Conservation (phyloP, 1,140 invertebrate species). For the Drosophila kohkoa region DNA sequence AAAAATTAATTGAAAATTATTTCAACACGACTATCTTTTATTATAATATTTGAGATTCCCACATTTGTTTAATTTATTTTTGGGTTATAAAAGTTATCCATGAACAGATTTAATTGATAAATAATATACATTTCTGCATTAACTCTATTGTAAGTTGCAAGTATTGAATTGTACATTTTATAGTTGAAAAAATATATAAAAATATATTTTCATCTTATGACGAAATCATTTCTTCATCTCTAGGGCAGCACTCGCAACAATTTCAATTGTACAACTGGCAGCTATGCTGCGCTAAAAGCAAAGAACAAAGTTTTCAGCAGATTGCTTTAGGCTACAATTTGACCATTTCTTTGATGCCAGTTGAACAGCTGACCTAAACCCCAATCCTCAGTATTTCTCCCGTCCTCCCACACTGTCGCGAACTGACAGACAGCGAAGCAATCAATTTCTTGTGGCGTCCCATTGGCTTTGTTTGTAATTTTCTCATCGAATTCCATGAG, state of each 20-base stretch:
- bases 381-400: conserved; percentile 7
- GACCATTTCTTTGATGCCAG: conserved; percentile 13
- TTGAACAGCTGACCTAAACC: neutral
- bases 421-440: conserved; percentile 8
- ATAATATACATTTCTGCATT: no score
- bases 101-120: no score
- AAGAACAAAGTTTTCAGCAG: conserved; percentile 16
- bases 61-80: no score
- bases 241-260: neutral
- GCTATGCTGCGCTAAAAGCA: conserved; percentile 2
- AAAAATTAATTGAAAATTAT: no score
- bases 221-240: neutral
- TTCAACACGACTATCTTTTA: no score
- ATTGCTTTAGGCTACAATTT: conserved; percentile 17
- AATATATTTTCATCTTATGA: neutral
- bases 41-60: no score
- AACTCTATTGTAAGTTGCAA: no score
- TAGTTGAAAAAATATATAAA: neutral
- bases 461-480: conserved; percentile 54
- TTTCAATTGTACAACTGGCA: conserved; percentile 12
- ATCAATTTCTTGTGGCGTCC: conserved; percentile 54
- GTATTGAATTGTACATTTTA: no score
- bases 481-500: conserved; percentile 34
- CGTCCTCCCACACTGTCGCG: neutral
- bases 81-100: no score